phyloP scores from a whole-genome alignment of 1,140 invertebrate species.

The Procambarus virginalis region DNA sequence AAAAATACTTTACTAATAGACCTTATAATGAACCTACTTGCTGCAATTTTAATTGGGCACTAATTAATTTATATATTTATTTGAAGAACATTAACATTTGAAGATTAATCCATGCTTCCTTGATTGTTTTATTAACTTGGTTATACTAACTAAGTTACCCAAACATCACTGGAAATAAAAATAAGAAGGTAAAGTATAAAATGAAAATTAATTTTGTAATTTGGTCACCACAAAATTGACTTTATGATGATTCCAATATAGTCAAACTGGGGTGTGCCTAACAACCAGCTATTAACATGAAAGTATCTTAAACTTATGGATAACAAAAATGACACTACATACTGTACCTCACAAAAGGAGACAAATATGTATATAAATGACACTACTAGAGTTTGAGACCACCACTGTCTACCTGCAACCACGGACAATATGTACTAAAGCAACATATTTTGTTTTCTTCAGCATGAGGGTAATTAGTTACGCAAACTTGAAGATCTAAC shows the following conservation, averaged over 20 bases:
- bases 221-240: background rate
- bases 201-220: background rate
- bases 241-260: background rate
- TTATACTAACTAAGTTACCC: too few species aligned
- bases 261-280: background rate
- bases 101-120: too few species aligned
- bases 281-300: background rate
- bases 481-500: background rate
- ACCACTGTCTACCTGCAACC: background rate
- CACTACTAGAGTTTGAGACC: background rate
- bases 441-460: background rate
- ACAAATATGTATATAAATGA: background rate
- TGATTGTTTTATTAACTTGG: too few species aligned
- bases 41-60: too few species aligned
- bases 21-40: too few species aligned
- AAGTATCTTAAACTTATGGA: background rate
- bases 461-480: background rate
- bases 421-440: background rate
- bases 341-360: background rate
- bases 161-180: too few species aligned
- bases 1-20: too few species aligned
- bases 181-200: too few species aligned
- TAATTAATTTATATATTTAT: too few species aligned
- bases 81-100: too few species aligned
- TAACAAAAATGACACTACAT: background rate